Base-by-base conservation (phyloP, 2,888 invertebrate species). In the Synanthedon andrenaeformis region DNA sequence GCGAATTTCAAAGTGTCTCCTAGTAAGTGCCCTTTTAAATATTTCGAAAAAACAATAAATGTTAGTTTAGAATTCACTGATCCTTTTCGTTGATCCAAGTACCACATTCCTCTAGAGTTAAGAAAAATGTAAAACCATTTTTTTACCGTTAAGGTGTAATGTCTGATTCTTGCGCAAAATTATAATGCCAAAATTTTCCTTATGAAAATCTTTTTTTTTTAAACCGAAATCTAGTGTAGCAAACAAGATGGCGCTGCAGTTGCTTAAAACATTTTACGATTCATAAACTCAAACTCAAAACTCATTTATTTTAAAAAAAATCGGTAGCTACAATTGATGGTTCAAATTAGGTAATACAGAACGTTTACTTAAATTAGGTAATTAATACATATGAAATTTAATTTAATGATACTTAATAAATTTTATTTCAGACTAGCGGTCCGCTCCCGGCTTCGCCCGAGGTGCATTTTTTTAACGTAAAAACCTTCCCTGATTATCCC, bases 91-190 rank as follows among this genome's bases (percentile, higher is more conserved):
- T 68, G 66, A 71, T 65, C 70, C 72, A 67, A 57, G 62, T 72
- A 67, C 79, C 83, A 85, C 85, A 86, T 85, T 86, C 85, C 85
- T 80, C 63, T 86, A 85, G 83, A 62, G 57, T 74, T 84, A 84
- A 83, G 82, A 63, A 58, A 60, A 56, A 19, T 57, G 58, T 62
- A 57, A 61, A 62, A 58, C 55, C 59, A 63, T 57, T 59, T 58
- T 58, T 49, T 49, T 49, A 59, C 52, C 62, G 56, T 58, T 60
- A 58, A 58, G 58, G 59, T 62, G 8, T 57, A 54, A 57, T 56
- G 4, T n/a, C n/a, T 45, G 1, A 6, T 14, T 45, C 42, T n/a
- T 5, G 28, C 35, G 35, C n/a, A 35, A 35, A 35, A 35, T 35
- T 35, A 23, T 23, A 35, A 35, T 35, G 35, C 35, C 35, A 35